Conservation (phyloP, 2,113 vertebrate species). For the Ageneiosus marmoratus region DNA sequence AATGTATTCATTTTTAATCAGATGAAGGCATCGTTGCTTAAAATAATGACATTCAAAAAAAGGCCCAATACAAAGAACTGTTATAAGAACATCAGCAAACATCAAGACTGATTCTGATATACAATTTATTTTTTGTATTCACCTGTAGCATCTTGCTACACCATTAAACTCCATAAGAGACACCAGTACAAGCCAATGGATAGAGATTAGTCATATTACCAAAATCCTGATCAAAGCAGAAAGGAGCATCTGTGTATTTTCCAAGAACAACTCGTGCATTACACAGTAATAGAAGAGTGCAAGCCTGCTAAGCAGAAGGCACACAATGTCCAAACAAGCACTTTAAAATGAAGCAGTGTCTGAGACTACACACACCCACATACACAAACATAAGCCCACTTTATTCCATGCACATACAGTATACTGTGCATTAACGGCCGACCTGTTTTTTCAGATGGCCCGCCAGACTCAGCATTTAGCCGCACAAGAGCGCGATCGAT, state of each 20-base stretch:
- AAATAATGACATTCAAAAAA: neutral
- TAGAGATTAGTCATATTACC: neutral
- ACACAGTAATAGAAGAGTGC: neutral
- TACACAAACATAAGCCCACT: neutral
- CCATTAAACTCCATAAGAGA: neutral
- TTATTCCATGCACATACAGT: conserved; percentile 19
- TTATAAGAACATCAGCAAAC: neutral
- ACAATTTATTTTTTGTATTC: neutral
- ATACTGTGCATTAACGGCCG: conserved; percentile 14
- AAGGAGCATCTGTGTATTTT: neutral
- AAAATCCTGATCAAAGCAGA: conserved; percentile 15
- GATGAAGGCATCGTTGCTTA: neutral
- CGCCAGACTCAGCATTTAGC: conserved; percentile 37
- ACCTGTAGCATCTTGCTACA: neutral
- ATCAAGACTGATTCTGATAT: neutral
- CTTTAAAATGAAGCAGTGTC: neutral
- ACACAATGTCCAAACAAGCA: neutral
- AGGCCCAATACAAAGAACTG: neutral
- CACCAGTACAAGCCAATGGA: neutral
- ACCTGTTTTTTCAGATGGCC: conserved; percentile 35
- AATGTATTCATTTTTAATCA: neutral
- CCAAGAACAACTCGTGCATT: neutral
- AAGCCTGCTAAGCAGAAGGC: neutral
- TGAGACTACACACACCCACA: conserved; percentile 19
- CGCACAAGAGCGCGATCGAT: conserved; percentile 49